A percentile compares a stretch with the other conserved stretches of the same genome.
phyloP scores from a whole-genome alignment of 2,888 invertebrate genomes.

The Chloroclystis v-ata region DNA sequence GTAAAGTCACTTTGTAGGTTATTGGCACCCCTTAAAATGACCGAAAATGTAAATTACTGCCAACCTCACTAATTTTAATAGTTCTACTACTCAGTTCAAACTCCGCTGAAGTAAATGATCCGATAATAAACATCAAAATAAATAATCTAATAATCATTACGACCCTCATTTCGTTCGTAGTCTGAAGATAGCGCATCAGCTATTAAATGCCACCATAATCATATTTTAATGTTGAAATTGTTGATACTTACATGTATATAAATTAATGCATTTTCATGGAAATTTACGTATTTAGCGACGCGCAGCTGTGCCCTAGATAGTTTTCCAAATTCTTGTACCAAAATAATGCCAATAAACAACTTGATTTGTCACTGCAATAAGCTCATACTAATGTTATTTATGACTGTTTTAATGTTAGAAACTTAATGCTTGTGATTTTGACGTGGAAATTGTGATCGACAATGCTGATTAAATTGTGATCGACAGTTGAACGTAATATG shows the following conservation, averaged over 20 bases:
- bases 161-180: slow-evolving; percentile 11
- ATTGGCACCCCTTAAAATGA: not conserved
- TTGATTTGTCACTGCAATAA: slow-evolving; percentile 7
- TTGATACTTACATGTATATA: slow-evolving; percentile 14
- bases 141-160: slow-evolving; percentile 8
- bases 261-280: slow-evolving; percentile 23
- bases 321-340: slow-evolving; percentile 11
- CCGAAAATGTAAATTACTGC: not conserved
- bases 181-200: slow-evolving; percentile 14
- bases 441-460: too few relatives aligned
- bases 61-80: slow-evolving; percentile 17
- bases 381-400: not conserved
- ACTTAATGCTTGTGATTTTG: too few relatives aligned
- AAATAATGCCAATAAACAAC: slow-evolving; percentile 22
- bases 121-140: slow-evolving; percentile 8
- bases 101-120: slow-evolving; percentile 5
- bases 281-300: slow-evolving; percentile 19
- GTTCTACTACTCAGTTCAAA: slow-evolving; percentile 2
- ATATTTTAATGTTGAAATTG: slow-evolving; percentile 17
- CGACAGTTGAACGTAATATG: too few relatives aligned
- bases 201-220: slow-evolving; percentile 13
- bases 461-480: too few relatives aligned
- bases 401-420: not conserved
- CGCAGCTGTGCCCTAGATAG: slow-evolving; percentile 16
- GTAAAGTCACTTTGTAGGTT: not conserved